Base-by-base conservation (phyloP, 2,113 vertebrate genomes). In the Zosterops borbonicus region DNA sequence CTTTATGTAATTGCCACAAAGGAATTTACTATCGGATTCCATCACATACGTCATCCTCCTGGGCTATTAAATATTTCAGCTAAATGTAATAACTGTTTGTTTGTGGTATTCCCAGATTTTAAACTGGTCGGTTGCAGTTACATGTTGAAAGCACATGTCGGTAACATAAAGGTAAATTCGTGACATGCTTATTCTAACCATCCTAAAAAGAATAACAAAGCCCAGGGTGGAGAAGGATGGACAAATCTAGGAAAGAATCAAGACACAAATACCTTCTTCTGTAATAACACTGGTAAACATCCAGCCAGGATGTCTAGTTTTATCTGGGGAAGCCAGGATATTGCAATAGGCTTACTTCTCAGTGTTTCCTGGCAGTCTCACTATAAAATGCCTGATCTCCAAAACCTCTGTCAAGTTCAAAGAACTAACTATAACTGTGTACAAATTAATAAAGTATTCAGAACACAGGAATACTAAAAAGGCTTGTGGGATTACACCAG, bases 11-110 rank as follows among this genome's bases (percentile, higher is more conserved):
- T 44, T 89, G 80, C 80, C 83, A 81, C 63, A 70, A 55, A 91
- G 71, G 94, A 94, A 93, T 95, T 94, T 80, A 81, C 90, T 79
- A 93, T 83, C 88, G 14, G 49, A 94, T 93, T 85, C 86, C 86
- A 92, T 70, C 41, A 0, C 76, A 65, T 15, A 94, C 6, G 5
- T 96, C 91, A 95, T 11, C 52, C 85, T 80, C 50, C 21, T 29
- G 55, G 59, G 83, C 81, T 67, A 62, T 31, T 67, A 92, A 24
- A 58, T 63, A 86, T 93, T 92, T 93, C 89, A 94, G 42, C 80
- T 93, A 80, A 70, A 93, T 81, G 80, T 35, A 94, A 59, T 92
- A 92, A 89, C 55, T 63, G 68, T 47, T 91, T 91, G 50, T 44
- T 81, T 28, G 33, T 47, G 73, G 42, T 33, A 69, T 80, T 69